Percentiles rank a stretch among this genome's conserved stretches.
Evolutionary conservation across 2,113 vertebrate species (phyloP).

Genomic region (Anser cygnoides): DNA sequence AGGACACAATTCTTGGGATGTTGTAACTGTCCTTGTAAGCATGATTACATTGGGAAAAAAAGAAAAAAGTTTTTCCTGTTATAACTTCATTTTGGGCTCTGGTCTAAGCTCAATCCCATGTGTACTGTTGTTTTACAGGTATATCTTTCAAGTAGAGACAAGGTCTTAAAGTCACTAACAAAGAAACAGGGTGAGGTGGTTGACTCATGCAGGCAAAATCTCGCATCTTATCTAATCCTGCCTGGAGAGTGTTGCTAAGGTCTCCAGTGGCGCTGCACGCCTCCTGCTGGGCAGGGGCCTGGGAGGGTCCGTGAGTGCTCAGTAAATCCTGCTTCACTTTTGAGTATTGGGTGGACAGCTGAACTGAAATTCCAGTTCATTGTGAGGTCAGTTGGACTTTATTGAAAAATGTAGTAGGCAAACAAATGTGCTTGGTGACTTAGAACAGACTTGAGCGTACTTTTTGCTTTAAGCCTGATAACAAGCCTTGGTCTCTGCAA

Average conservation of each 20-base stretch:
- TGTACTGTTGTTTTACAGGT: neutral
- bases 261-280: neutral
- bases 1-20: neutral
- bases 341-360: neutral
- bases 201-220: neutral
- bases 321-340: neutral
- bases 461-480: neutral
- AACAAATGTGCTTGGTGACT: neutral
- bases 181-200: neutral
- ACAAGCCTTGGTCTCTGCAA: neutral
- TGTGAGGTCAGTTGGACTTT: neutral
- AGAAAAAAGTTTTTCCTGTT: neutral
- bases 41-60: neutral
- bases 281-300: neutral
- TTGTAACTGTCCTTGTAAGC: neutral
- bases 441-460: neutral
- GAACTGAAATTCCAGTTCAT: neutral
- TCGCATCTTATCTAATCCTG: neutral
- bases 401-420: neutral
- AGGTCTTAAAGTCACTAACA: neutral
- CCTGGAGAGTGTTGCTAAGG: neutral
- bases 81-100: neutral
- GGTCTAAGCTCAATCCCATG: neutral
- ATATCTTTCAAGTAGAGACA: neutral
- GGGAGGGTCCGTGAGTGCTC: rapidly evolving